phyloP scores from a whole-genome alignment of 2,797 vertebrate genomes.

The Meda fulgida region DNA sequence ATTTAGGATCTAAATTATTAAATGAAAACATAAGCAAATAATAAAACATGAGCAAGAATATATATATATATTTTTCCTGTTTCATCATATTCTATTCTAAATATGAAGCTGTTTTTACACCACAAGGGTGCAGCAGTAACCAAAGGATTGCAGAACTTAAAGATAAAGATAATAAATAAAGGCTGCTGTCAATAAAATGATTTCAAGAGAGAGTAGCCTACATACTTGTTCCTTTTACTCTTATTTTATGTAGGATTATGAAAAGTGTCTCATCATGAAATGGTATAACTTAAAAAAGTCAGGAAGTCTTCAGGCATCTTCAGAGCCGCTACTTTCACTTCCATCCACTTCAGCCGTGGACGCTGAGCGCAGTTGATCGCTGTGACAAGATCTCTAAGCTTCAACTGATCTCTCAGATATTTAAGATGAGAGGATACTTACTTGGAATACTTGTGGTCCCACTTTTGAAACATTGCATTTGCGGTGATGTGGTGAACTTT shows the following conservation, averaged over 20 bases:
- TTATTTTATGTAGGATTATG: not conserved
- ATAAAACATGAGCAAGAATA: no score
- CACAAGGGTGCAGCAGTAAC: no score
- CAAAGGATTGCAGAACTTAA: no score
- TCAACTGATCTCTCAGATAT: not conserved
- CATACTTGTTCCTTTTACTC: not conserved
- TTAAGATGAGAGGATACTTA: slow-evolving; percentile 36
- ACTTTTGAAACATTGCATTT: slow-evolving; percentile 19
- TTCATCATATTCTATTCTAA: no score
- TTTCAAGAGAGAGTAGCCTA: not conserved
- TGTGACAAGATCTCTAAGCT: not conserved
- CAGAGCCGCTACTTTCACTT: not conserved
- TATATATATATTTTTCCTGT: no score
- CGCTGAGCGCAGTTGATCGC: not conserved
- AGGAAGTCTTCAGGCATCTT: no score
- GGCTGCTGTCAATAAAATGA: not conserved
- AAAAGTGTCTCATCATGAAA: not conserved
- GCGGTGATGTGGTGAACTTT: slow-evolving; percentile 38
- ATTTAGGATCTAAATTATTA: no score
- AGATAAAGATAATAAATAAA: no score
- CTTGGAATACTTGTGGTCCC: slow-evolving; percentile 24
- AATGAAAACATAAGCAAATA: no score
- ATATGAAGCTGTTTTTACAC: no score
- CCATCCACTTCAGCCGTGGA: not conserved
- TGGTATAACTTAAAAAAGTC: not conserved